Conservation (phyloP, 1,140 invertebrate species). For the Arctopsyche grandis region DNA sequence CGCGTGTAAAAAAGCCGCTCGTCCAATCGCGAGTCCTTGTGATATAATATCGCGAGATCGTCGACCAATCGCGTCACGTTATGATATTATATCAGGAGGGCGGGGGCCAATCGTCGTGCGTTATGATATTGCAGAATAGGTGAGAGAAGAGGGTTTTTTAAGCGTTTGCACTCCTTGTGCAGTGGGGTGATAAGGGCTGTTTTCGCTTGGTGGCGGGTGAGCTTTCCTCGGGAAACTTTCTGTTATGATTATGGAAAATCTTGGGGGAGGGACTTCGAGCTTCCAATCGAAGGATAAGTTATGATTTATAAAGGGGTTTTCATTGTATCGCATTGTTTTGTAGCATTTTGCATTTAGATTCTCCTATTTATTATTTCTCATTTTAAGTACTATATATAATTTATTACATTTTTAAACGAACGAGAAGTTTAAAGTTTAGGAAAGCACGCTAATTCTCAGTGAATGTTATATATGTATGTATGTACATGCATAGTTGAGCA, state of each 20-base stretch:
- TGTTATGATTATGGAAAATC: constrained; percentile 36
- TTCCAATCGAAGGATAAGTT: constrained; percentile 9
- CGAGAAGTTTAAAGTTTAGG: too few relatives aligned
- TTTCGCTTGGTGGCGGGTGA: too few relatives aligned
- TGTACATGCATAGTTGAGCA: too few relatives aligned
- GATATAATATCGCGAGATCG: constrained; percentile 66
- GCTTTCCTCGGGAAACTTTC: too few relatives aligned
- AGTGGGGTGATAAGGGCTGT: neutral
- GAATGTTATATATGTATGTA: neutral
- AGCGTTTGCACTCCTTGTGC: neutral
- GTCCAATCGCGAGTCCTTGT: constrained; percentile 64
- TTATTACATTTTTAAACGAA: too few relatives aligned
- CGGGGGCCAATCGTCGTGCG: neutral
- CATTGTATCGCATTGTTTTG: too few relatives aligned
- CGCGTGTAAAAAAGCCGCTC: constrained; percentile 42
- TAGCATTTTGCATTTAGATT: too few relatives aligned
- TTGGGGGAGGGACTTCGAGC: neutral
- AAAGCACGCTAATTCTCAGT: neutral
- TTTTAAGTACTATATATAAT: too few relatives aligned
- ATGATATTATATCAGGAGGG: constrained; percentile 63
- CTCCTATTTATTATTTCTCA: too few relatives aligned
- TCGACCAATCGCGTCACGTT: constrained; percentile 62
- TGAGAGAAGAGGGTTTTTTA: neutral
- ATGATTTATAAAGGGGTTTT: neutral
- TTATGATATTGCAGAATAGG: constrained; percentile 7